Percentiles rank a stretch among this genome's conserved stretches.
phyloP scores from a whole-genome alignment of 2,797 vertebrate genomes.

The Microctenopoma steveboyesi region DNA sequence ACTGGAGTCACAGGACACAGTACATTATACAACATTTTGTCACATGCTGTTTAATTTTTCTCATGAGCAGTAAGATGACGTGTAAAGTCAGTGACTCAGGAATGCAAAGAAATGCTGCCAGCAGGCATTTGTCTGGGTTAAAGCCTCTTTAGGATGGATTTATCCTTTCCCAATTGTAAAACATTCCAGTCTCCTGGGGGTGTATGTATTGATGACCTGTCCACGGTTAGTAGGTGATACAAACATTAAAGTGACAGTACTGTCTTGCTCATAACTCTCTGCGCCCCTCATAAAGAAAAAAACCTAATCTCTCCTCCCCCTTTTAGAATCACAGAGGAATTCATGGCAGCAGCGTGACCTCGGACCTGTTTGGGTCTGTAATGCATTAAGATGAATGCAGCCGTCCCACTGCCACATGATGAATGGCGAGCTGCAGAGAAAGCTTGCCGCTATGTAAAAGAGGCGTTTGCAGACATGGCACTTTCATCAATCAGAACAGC shows the following conservation, averaged over 20 bases:
- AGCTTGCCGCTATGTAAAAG: slow-evolving; percentile 81
- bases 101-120: slow-evolving; percentile 1
- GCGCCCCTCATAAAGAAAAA: not conserved
- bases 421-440: slow-evolving; percentile 71
- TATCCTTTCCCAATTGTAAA: slow-evolving; percentile 18
- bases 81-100: slow-evolving; percentile 11
- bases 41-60: no score
- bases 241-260: slow-evolving; percentile 29
- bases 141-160: not conserved
- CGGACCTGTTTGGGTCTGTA: slow-evolving; percentile 54
- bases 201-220: slow-evolving; percentile 9
- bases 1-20: not conserved
- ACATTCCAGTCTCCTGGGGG: slow-evolving; percentile 6
- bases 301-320: slow-evolving; percentile 18
- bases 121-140: slow-evolving; percentile 2
- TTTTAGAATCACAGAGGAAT: slow-evolving; percentile 25
- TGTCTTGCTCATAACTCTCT: slow-evolving; percentile 18
- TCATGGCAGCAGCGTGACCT: slow-evolving; percentile 47
- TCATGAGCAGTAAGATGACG: not conserved
- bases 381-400: slow-evolving; percentile 79
- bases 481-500: slow-evolving; percentile 81
- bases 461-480: slow-evolving; percentile 75
- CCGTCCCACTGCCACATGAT: slow-evolving; percentile 74
- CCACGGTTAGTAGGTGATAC: slow-evolving; percentile 24
- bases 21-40: not conserved